These are phyloP conservation scores for Heliconius hortense DNA, from an alignment of 2,888 invertebrate species.

Conservation along the genomic window DNA sequence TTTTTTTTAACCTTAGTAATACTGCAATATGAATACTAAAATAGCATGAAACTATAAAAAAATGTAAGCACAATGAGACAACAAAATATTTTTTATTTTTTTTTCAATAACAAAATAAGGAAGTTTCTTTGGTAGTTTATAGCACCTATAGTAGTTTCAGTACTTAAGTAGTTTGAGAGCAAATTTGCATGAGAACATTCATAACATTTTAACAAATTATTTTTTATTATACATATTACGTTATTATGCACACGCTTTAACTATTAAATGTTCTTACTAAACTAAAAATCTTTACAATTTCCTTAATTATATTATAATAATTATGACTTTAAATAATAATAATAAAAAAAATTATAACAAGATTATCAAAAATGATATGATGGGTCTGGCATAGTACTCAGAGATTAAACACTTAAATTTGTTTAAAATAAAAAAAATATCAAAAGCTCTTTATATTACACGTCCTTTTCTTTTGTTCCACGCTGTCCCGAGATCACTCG, in stretches of 20 bases:
- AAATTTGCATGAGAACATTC: conserved; percentile 1
- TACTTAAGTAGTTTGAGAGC: conserved; percentile 5
- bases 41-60: conserved; percentile 3
- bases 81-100: neutral
- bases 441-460: too few relatives aligned
- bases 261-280: neutral
- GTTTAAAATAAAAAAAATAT: too few relatives aligned
- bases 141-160: neutral
- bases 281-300: neutral
- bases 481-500: too few relatives aligned
- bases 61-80: neutral
- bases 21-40: neutral
- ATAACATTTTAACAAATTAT: neutral
- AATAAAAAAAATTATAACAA: neutral
- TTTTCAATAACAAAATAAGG: conserved; percentile 8
- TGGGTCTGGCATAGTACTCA: too few relatives aligned
- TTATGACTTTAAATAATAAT: neutral
- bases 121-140: neutral
- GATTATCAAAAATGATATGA: too few relatives aligned
- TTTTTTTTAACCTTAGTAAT: neutral
- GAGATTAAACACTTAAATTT: too few relatives aligned
- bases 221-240: neutral
- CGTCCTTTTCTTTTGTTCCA: too few relatives aligned
- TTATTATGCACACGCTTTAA: neutral
- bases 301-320: neutral